phyloP scores from a whole-genome alignment of 2,888 invertebrate species.

The Micropterix aruncella region DNA sequence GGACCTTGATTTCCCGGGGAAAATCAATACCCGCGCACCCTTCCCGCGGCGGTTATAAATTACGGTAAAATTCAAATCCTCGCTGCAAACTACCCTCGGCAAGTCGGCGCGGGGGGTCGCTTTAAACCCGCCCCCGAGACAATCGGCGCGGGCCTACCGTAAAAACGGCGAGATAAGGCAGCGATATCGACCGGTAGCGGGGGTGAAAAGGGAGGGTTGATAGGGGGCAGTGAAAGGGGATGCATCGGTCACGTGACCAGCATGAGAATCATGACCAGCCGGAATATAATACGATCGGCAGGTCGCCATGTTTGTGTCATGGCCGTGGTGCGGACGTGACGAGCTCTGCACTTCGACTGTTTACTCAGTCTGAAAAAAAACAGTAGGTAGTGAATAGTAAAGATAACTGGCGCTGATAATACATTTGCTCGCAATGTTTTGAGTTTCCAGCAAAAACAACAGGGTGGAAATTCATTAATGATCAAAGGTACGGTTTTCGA shows the following conservation, averaged over 20 bases:
- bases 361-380: too few species aligned
- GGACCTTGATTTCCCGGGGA: neutral
- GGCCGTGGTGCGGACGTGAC: neutral
- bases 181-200: too few species aligned
- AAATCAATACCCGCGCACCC: neutral
- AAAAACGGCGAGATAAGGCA: too few species aligned
- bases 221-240: neutral
- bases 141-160: neutral
- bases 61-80: neutral
- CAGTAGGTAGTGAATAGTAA: too few species aligned
- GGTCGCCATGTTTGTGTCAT: neutral
- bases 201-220: neutral
- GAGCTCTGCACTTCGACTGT: too few species aligned
- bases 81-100: too few species aligned
- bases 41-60: neutral
- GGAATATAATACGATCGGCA: neutral
- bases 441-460: too few species aligned
- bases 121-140: neutral
- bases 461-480: too few species aligned
- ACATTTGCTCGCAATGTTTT: too few species aligned
- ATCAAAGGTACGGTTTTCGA: too few species aligned
- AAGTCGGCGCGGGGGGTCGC: too few species aligned
- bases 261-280: neutral
- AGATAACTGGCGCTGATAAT: too few species aligned
- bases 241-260: neutral